A percentile compares a stretch with the other conserved stretches of the same genome.
These are phyloP conservation scores for Orius laevigatus DNA, from an alignment of 1,140 invertebrate genomes.

Conservation along the genomic window DNA sequence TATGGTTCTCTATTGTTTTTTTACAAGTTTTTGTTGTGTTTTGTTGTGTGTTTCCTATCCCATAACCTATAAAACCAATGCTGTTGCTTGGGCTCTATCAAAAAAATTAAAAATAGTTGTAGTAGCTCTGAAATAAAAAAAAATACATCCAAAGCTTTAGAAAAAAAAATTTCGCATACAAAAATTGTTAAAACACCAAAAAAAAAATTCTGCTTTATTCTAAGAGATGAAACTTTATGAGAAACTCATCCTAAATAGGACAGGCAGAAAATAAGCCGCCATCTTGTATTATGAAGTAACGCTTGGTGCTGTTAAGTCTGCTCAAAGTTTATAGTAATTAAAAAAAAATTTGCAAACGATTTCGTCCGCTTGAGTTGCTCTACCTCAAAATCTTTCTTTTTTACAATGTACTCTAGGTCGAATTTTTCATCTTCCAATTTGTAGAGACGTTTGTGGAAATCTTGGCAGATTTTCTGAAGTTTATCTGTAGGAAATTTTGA, in stretches of 20 bases:
- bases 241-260: too few relatives aligned
- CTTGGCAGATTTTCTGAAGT: constrained; percentile 65
- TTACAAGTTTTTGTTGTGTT: too few relatives aligned
- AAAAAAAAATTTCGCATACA: not conserved
- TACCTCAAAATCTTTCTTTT: constrained; percentile 95
- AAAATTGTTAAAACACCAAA: constrained; percentile 8
- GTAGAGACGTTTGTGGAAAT: constrained; percentile 74
- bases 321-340: not conserved
- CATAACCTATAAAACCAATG: too few relatives aligned
- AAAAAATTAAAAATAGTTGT: constrained; percentile 1
- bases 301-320: too few relatives aligned
- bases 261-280: too few relatives aligned
- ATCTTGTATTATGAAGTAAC: too few relatives aligned
- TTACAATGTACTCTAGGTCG: constrained; percentile 94
- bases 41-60: too few relatives aligned
- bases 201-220: constrained; percentile 4
- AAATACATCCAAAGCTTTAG: constrained; percentile 20
- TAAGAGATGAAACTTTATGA: too few relatives aligned
- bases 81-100: too few relatives aligned
- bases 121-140: constrained; percentile 19
- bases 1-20: too few relatives aligned
- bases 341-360: constrained; percentile 12
- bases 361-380: not conserved
- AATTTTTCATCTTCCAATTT: constrained; percentile 89
- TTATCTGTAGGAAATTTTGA: constrained; percentile 31